Base-by-base conservation (phyloP, 1,140 invertebrate genomes). In the Orchestia grillus region DNA sequence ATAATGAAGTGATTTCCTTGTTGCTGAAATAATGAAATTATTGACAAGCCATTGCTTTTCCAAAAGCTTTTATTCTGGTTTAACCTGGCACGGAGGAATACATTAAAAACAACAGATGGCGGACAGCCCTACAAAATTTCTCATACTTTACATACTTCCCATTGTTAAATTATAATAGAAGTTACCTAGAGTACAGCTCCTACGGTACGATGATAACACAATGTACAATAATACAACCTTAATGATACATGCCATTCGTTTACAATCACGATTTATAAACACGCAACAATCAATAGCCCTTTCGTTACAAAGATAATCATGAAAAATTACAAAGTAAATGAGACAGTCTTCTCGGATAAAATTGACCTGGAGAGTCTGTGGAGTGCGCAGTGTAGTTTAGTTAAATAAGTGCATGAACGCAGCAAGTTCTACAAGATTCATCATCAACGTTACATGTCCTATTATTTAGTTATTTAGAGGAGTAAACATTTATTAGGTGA, bases 221-320 rank as follows among this genome's bases (percentile, higher is more conserved):
- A 36, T 77, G 62, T 77, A 77, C 62, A n/a, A n/a, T n/a, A n/a
- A n/a, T n/a, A n/a, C n/a, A 77, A 77, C 36, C 88, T 90, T 90
- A 90, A 90, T 90, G 11, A 42, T 42, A 42, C 41, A 90, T 90
- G 88, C 88, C 88, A 90, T 90, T 42, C n/a, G 41, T 41, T 90
- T 90, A 41, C 6, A 90, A 90, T 90, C 88, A 90, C 88, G 42
- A 42, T 90, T 41, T 42, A 90, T 90, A 41, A 77, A 36, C 8
- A 90, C 88, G 88, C 88, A 90, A 90, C 88, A 90, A 19, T 90
- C 23, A 90, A 90, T 90, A 28, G 88, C 88, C 88, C 88, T 41
- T 90, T 90, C n/a, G 88, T 90, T 90, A 44, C 62, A 15, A 77
- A 77, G 11, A 77, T 77, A 77, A 3, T 77, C 62, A 77, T 36